These are phyloP conservation scores for Ruditapes philippinarum DNA, from an alignment of 1,140 invertebrate species.

Conservation along the genomic window DNA sequence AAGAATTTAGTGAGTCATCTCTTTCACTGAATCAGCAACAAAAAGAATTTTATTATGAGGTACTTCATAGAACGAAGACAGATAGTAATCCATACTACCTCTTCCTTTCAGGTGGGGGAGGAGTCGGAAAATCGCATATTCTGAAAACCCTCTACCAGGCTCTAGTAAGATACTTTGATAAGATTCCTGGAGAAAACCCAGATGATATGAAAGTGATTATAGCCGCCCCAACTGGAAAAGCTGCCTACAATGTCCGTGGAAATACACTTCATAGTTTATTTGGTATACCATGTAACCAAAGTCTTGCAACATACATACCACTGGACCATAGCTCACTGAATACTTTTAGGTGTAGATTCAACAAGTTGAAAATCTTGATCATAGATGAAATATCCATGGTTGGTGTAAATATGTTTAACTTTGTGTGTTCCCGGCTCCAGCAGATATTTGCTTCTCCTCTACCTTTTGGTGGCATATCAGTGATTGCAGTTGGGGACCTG, in stretches of 20 bases:
- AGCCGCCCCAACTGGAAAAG: constrained; percentile 70
- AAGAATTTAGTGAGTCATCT: constrained; percentile 21
- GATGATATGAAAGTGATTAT: constrained; percentile 66
- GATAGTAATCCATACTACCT: constrained; percentile 38
- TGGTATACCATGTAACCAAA: constrained; percentile 44
- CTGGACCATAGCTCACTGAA: constrained; percentile 37
- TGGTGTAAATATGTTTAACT: constrained; percentile 59
- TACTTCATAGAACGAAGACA: constrained; percentile 36
- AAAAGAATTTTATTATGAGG: constrained; percentile 18
- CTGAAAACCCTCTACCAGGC: constrained; percentile 62
- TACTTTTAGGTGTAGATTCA: constrained; percentile 22
- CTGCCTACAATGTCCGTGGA: constrained; percentile 57
- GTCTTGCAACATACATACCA: constrained; percentile 27
- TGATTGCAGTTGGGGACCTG: constrained; percentile 14
- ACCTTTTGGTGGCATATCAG: constrained; percentile 21
- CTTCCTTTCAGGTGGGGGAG: constrained; percentile 68
- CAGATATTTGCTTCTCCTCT: background rate
- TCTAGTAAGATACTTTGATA: constrained; percentile 61
- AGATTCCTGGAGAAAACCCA: constrained; percentile 65
- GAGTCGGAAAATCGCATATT: constrained; percentile 67
- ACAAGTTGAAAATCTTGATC: constrained; percentile 6
- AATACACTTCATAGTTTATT: constrained; percentile 63
- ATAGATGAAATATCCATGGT: constrained; percentile 69
- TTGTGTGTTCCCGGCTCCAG: background rate
- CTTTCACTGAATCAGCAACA: constrained; percentile 49